These are phyloP conservation scores for Hylyphantes graminicola DNA, from an alignment of 1,140 invertebrate species.

Conservation along the genomic window DNA sequence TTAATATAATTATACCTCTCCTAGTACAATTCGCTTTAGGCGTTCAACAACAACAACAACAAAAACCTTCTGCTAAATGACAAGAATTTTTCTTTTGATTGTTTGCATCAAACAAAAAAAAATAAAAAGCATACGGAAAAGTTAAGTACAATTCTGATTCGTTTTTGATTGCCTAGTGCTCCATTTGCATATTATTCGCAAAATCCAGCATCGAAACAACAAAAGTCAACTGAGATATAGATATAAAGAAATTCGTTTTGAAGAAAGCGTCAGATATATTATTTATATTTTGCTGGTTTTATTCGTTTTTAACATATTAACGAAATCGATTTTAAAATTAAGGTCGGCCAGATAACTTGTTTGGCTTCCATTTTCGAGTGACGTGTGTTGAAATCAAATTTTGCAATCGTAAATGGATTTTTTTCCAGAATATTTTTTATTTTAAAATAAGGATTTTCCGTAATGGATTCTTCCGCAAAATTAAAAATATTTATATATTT, in stretches of 20 bases:
- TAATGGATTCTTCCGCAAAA: too few species aligned
- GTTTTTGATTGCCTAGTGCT: constrained; percentile 49
- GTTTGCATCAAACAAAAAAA: constrained; percentile 6
- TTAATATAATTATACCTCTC: too few species aligned
- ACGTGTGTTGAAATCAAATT: not conserved
- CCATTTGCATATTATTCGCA: constrained; percentile 48
- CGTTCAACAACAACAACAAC: constrained; percentile 13
- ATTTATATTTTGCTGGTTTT: not conserved
- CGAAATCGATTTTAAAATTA: constrained; percentile 51
- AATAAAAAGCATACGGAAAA: constrained; percentile 2
- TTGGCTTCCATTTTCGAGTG: constrained; percentile 11
- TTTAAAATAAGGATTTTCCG: not conserved
- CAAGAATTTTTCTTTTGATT: constrained; percentile 8
- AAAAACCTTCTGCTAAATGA: constrained; percentile 2
- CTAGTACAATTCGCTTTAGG: not conserved
- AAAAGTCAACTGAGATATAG: not conserved
- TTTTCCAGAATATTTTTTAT: constrained; percentile 7
- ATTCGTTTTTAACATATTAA: constrained; percentile 37
- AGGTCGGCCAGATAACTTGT: constrained; percentile 43
- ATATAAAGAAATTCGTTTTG: constrained; percentile 21
- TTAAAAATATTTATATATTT: too few species aligned
- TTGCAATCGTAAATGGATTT: not conserved
- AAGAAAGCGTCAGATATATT: too few species aligned
- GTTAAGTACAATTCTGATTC: constrained; percentile 40
- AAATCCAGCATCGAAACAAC: constrained; percentile 24